A percentile compares a stretch with the other conserved stretches of the same genome.
Conservation (phyloP, 2,113 vertebrate species). For the Nyctibius bracteatus region DNA sequence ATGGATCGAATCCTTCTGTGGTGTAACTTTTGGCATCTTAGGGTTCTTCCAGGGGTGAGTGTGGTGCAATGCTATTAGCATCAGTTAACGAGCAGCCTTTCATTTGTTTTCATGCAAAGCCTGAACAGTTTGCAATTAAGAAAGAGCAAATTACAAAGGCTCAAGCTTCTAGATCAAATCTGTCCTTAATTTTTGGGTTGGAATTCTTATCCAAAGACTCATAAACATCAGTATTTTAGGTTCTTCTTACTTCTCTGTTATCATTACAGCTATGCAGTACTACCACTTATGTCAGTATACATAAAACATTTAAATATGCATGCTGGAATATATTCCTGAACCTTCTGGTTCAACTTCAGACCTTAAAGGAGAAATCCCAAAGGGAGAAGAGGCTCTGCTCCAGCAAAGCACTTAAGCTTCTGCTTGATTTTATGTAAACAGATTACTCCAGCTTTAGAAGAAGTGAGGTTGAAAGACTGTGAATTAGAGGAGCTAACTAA, state of each 20-base stretch:
- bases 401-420: neutral
- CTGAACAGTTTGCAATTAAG: constrained; percentile 9
- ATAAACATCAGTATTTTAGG: neutral
- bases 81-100: neutral
- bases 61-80: neutral
- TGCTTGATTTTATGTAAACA: neutral
- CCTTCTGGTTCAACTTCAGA: neutral
- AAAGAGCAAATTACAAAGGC: neutral
- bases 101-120: constrained; percentile 1
- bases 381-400: neutral
- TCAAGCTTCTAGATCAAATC: neutral
- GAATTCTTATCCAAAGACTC: neutral
- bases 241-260: neutral
- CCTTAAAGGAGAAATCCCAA: neutral
- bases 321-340: neutral
- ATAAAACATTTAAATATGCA: neutral
- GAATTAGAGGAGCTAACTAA: neutral
- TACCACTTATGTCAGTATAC: neutral
- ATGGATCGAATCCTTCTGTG: neutral
- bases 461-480: neutral
- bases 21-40: neutral
- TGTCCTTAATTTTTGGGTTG: neutral
- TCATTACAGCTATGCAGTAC: neutral
- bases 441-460: neutral
- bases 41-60: neutral